Conservation (phyloP, 1,140 invertebrate genomes). For the Hypothenemus hampei region DNA sequence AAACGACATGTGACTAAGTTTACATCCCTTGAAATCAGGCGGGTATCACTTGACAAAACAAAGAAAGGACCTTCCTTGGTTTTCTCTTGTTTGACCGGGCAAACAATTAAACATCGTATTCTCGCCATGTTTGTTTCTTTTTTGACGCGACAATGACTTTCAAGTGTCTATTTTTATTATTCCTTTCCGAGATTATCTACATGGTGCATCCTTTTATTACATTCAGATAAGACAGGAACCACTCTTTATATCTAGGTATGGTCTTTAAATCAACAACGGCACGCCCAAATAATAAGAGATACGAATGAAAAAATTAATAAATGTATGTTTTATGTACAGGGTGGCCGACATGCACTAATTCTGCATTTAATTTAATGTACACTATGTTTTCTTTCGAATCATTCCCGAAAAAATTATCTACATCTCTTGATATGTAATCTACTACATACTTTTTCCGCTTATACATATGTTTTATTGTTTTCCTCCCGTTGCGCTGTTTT, state of each 20-base stretch:
- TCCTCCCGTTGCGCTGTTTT: no score
- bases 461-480: no score
- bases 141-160: not conserved
- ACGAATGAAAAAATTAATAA: not conserved
- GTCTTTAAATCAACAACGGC: not conserved
- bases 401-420: no score
- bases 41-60: no score
- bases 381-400: no score
- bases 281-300: not conserved
- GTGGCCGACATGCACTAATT: no score
- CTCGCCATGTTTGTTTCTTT: not conserved
- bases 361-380: no score
- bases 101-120: not conserved
- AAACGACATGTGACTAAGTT: no score
- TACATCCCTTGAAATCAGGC: no score
- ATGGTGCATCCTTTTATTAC: not conserved
- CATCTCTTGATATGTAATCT: no score
- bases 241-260: not conserved
- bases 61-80: not conserved
- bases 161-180: not conserved
- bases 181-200: not conserved
- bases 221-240: not conserved
- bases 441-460: no score
- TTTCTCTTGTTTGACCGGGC: not conserved
- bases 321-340: no score